Percentiles rank a stretch among this genome's conserved stretches.
These are phyloP conservation scores for Meda fulgida DNA, from an alignment of 2,797 vertebrate species.

Conservation along the genomic window DNA sequence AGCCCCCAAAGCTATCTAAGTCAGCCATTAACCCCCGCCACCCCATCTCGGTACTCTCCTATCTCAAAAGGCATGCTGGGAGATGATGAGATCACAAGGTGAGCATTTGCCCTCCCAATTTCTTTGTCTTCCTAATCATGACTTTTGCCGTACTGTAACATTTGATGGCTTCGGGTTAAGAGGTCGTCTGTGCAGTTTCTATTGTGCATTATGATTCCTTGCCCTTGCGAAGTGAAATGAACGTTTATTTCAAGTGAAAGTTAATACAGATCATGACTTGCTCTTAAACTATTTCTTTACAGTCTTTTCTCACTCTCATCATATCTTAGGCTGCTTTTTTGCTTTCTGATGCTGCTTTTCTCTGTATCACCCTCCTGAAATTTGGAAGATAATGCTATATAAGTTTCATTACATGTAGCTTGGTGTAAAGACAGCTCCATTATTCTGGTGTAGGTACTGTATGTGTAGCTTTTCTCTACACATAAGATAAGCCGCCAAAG, in stretches of 20 bases:
- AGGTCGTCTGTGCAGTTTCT: background rate
- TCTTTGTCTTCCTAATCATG: conserved; percentile 22
- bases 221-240: background rate
- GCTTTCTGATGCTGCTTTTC: conserved; percentile 16
- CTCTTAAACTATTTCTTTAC: background rate
- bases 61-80: conserved; percentile 87
- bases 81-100: conserved; percentile 94
- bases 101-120: conserved; percentile 53
- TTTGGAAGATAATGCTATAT: conserved; percentile 33
- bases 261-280: background rate
- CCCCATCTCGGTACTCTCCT: conserved; percentile 88
- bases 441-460: conserved; percentile 14
- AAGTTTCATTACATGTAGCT: conserved; percentile 37
- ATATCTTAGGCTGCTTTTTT: background rate
- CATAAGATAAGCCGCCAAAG: conserved; percentile 28
- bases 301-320: background rate
- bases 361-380: conserved; percentile 19
- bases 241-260: background rate
- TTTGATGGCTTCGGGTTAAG: background rate
- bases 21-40: conserved; percentile 77
- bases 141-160: background rate
- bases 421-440: conserved; percentile 23
- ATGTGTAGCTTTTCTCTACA: conserved; percentile 20
- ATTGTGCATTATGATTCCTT: conserved; percentile 2
- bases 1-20: conserved; percentile 85